Evolutionary conservation across 2,888 invertebrate species (phyloP), one percentile per base, ranked within the genome.

Genomic region (Mythimna lalbum): DNA sequence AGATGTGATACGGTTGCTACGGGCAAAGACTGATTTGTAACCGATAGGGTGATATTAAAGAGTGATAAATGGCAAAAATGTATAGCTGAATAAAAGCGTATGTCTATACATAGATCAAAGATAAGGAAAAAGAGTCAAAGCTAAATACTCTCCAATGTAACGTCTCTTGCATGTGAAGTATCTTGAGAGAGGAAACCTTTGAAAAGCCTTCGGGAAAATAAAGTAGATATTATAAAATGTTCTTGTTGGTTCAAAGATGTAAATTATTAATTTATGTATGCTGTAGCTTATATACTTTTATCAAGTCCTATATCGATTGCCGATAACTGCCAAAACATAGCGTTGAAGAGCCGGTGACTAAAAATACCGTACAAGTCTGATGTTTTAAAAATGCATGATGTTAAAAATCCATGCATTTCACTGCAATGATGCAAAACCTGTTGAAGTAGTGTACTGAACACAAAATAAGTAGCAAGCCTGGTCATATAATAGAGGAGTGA

Each of bases 401-500:
- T 57, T 61, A 56, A 65, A 71, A 66, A 27, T 10, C 12, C 14
- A 55, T 60, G 56, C 7, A 76, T 53, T 53, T 63, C 63, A 52
- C 65, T 60, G 31, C 39, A 63, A 60, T 62, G 39, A 60, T 61
- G 66, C 55, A 27, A 76, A 76, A 81, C 64, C 71, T 80, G 78
- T 85, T 83, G 75, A 80, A 71, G 65, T 50, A 56, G 62, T 71
- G 69, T 56, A 69, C 69, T 76, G 67, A 67, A 69, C 50, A 75
- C 33, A 60, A 73, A 76, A 76, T 73, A 83, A 76, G 73, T 72
- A 73, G 70, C 52, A 57, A 68, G 72, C 67, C 76, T 78, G 74
- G 78, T 66, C 86, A 76, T 83, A 82, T 86, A 86, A 87, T 82
- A 78, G 83, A 84, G 86, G 86, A 89, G 86, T 66, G 86, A 88